Evolutionary conservation across 2,113 vertebrate species (phyloP), one percentile per base, ranked within the genome.

Genomic region (Oreochromis aureus): DNA sequence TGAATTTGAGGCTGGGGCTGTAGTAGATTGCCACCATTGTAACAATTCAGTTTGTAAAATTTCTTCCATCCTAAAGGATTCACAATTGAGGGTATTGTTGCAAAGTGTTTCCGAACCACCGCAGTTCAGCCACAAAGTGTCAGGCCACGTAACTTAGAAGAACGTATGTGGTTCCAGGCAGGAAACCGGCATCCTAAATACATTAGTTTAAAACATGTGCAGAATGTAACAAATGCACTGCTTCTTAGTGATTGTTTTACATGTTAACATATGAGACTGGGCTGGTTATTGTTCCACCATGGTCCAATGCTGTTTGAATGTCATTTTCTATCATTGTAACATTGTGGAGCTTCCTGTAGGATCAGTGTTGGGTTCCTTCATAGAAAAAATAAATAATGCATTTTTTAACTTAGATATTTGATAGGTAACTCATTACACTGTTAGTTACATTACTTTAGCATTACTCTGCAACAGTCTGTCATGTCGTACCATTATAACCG

Each of bases 1-100:
- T 30, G 71, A 0, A 76, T 51, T 48, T 48, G 16, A 30, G 9
- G 15, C 3, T 19, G 41, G 0, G 16, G 0, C 15, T 19, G 41
- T 48, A 19, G 22, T 32, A 48, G 6, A 3, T 19, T 48, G 1
- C 10, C 24, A 51, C 6, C 9, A 7, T 30, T 76, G 15, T 16
- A 48, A 76, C 24, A 76, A 76, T 46, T 51, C 24, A 19, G 15
- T 32, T 1, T 48, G 41, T 11, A 46, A 48, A 76, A 48, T 30
- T 76, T 18, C 24, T 30, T 30, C 15, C 71, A 19, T 48, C 10
- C 10, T 48, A 48, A 44, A 76, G 7, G 44, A 19, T 76, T 24
- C 71, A 19, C 10, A 10, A 5, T 30, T 18, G 27, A 48, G 41
- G 9, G 1, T 12, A 30, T 11, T 30, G 41, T 30, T 76, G 15